These are phyloP conservation scores for Lasioglossum figueresi DNA, from an alignment of 2,888 invertebrate genomes.

Conservation along the genomic window DNA sequence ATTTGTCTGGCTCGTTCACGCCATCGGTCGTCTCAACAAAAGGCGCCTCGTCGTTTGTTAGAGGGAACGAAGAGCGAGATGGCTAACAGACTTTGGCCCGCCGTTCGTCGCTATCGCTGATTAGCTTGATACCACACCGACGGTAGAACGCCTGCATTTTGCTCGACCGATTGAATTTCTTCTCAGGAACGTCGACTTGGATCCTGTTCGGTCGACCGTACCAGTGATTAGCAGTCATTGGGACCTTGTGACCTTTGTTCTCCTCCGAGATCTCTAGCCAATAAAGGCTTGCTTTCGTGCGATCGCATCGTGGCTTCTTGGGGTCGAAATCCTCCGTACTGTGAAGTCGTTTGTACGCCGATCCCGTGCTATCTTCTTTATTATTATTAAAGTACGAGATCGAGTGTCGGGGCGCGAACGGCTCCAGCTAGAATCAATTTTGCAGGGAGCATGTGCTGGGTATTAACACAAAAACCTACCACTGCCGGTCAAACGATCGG, in stretches of 20 bases:
- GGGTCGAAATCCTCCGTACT: slow-evolving; percentile 71
- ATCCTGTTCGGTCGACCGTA: slow-evolving; percentile 76
- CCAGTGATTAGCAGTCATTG: slow-evolving; percentile 72
- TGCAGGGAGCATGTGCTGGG: neutral
- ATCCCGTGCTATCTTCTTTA: slow-evolving; percentile 47
- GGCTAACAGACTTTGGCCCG: slow-evolving; percentile 8
- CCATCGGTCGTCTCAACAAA: neutral
- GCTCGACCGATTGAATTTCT: slow-evolving; percentile 70
- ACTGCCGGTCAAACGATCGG: no score
- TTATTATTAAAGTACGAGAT: slow-evolving; percentile 74
- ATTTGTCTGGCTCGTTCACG: neutral
- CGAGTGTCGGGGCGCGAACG: slow-evolving; percentile 69
- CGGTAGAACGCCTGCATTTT: slow-evolving; percentile 51
- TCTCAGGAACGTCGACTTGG: slow-evolving; percentile 72
- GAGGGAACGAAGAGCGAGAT: neutral
- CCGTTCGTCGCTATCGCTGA: neutral
- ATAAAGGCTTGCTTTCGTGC: slow-evolving; percentile 66
- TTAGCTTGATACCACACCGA: slow-evolving; percentile 25
- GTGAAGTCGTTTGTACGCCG: slow-evolving; percentile 75
- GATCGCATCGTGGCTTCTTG: slow-evolving; percentile 74
- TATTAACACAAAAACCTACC: no score
- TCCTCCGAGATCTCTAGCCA: slow-evolving; percentile 75
- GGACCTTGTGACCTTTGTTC: slow-evolving; percentile 72
- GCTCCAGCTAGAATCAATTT: slow-evolving; percentile 70
- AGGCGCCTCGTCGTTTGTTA: neutral